Conservation (phyloP, 2,113 vertebrate genomes). For the Oryzias curvinotus region DNA sequence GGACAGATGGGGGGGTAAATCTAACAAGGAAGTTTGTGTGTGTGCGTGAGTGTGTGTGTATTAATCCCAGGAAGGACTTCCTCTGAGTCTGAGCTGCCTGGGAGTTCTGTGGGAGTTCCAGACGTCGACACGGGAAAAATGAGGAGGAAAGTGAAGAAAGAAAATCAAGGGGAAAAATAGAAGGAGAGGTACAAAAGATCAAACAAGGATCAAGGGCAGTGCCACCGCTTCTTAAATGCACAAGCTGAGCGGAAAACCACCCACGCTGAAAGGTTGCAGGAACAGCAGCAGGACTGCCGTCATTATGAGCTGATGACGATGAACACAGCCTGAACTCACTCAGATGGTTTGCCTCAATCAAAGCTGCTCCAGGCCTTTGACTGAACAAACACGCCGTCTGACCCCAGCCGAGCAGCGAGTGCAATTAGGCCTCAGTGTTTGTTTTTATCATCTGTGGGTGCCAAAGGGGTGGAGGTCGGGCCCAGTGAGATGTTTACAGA, state of each 20-base stretch:
- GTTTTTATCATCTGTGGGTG: constrained; percentile 36
- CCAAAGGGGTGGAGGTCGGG: constrained; percentile 14
- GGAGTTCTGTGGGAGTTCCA: constrained; percentile 74
- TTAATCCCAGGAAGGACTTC: constrained; percentile 78
- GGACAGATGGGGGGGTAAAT: constrained; percentile 62
- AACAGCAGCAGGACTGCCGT: constrained; percentile 37
- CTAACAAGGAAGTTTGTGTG: constrained; percentile 62
- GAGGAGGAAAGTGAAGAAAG: constrained; percentile 36
- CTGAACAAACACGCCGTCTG: constrained; percentile 45
- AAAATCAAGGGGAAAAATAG: constrained; percentile 16
- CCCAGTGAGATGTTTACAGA: constrained; percentile 2
- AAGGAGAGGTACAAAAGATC: constrained; percentile 36
- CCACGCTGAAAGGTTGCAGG: constrained; percentile 56
- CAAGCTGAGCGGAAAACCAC: constrained; percentile 49
- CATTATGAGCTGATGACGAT: constrained; percentile 55
- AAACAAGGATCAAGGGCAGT: constrained; percentile 58
- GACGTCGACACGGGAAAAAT: constrained; percentile 57
- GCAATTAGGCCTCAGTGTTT: constrained; percentile 30
- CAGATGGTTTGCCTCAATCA: constrained; percentile 38
- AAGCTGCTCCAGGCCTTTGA: constrained; percentile 43
- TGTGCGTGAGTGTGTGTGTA: constrained; percentile 22
- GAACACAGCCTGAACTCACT: constrained; percentile 49
- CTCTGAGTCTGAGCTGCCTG: constrained; percentile 65
- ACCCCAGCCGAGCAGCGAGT: constrained; percentile 14
- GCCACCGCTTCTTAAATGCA: constrained; percentile 35